Conservation (phyloP, 2,888 invertebrate genomes). For the Pristionchus maxplancki region DNA sequence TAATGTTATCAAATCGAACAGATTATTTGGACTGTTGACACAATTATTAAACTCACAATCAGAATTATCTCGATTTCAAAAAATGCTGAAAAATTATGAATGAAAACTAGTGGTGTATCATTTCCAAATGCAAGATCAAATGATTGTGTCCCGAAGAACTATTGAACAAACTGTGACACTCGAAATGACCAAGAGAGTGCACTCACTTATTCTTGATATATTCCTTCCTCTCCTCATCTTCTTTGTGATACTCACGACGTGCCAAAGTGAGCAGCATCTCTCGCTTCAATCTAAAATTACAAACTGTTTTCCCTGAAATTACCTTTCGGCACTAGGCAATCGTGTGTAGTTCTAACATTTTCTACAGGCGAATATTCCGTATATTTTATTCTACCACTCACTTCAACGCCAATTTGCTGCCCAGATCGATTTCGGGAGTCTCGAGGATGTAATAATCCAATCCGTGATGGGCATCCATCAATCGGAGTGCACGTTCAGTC, state of each 20-base stretch:
- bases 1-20: too few relatives aligned
- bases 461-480: slow-evolving; percentile 92
- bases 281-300: slow-evolving; percentile 87
- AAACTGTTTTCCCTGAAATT: neutral
- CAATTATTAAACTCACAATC: too few relatives aligned
- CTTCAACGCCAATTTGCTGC: slow-evolving; percentile 85
- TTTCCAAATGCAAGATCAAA: too few relatives aligned
- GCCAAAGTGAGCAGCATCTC: slow-evolving; percentile 85
- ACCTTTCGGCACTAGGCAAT: too few relatives aligned
- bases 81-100: too few relatives aligned
- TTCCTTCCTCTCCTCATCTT: slow-evolving; percentile 67
- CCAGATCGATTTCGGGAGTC: slow-evolving; percentile 93
- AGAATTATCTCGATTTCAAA: too few relatives aligned
- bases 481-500: slow-evolving; percentile 87
- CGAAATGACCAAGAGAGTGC: neutral
- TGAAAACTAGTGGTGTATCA: too few relatives aligned
- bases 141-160: neutral
- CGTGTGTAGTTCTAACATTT: too few relatives aligned
- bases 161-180: neutral
- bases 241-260: slow-evolving; percentile 78
- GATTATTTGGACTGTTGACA: too few relatives aligned
- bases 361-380: too few relatives aligned
- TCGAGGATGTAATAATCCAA: slow-evolving; percentile 94
- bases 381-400: slow-evolving; percentile 45
- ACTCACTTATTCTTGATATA: slow-evolving; percentile 70